Evolutionary conservation across 2,113 vertebrate genomes (phyloP).

Genomic region (Gavialis gangeticus): DNA sequence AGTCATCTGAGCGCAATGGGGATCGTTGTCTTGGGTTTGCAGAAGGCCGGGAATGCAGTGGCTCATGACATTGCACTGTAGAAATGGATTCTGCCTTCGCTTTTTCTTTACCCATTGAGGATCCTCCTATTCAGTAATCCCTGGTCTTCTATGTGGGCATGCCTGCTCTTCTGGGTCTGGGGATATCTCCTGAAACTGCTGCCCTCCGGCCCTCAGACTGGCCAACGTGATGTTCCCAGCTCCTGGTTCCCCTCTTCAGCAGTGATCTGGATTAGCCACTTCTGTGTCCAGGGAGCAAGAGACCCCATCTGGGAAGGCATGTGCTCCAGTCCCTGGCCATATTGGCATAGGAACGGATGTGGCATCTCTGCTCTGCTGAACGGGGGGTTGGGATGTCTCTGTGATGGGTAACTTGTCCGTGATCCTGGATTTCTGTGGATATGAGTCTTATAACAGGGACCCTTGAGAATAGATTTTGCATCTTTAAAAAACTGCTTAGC

Average conservation of each 20-base stretch:
- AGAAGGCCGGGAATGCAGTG: rapidly evolving
- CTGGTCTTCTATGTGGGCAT: rapidly evolving
- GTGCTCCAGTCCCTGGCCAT: not conserved
- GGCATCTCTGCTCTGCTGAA: not conserved
- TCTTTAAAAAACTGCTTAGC: not conserved
- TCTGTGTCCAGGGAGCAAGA: not conserved
- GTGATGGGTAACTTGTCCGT: not conserved
- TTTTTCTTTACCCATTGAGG: rapidly evolving
- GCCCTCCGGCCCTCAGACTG: rapidly evolving
- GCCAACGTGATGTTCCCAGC: not conserved
- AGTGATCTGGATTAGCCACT: rapidly evolving
- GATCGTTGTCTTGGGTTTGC: not conserved
- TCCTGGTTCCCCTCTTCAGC: not conserved
- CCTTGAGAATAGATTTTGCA: not conserved
- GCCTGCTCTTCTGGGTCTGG: not conserved
- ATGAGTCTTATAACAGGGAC: not conserved
- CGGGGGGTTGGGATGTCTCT: not conserved
- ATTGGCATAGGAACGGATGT: not conserved
- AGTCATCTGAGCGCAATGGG: too few relatives aligned
- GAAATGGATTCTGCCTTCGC: rapidly evolving
- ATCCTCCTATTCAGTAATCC: too few relatives aligned
- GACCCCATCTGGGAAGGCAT: not conserved
- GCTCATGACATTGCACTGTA: not conserved
- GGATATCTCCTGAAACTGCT: rapidly evolving
- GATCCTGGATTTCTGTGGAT: not conserved